Evolutionary conservation across 1,140 invertebrate species (phyloP).

Genomic region (Diploscapter pachys): DNA sequence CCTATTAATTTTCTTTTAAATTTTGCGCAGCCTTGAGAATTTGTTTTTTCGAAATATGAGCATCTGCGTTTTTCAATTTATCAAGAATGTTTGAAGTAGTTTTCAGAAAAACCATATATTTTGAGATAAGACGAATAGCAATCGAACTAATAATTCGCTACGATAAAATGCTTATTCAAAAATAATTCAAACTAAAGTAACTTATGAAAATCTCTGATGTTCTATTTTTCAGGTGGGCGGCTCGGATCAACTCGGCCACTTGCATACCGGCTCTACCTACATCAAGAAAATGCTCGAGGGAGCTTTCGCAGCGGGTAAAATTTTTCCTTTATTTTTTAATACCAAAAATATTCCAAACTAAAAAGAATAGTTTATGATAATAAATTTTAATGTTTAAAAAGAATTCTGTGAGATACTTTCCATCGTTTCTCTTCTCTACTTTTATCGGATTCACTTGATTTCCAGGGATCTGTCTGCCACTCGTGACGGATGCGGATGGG

Average conservation of each 20-base stretch:
- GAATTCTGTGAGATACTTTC: too few species aligned
- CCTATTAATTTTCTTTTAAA: constrained; percentile 21
- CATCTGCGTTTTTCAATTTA: too few species aligned
- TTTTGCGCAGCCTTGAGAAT: not conserved
- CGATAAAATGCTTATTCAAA: too few species aligned
- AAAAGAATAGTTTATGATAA: too few species aligned
- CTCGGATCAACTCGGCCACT: constrained; percentile 72
- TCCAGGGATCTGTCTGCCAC: constrained; percentile 67
- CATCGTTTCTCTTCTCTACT: too few species aligned
- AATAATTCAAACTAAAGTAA: too few species aligned
- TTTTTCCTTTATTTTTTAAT: not conserved
- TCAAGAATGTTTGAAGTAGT: too few species aligned
- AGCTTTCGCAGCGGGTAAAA: constrained; percentile 17
- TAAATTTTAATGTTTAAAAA: too few species aligned
- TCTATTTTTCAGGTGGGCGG: constrained; percentile 75
- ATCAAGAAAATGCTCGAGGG: constrained; percentile 68
- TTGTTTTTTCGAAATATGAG: not conserved
- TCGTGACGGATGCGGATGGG: constrained; percentile 82
- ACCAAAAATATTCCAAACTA: too few species aligned
- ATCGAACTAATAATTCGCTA: too few species aligned
- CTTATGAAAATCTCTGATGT: not conserved
- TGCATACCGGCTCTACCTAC: constrained; percentile 77
- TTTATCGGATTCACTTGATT: not conserved
- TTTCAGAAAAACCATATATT: too few species aligned
- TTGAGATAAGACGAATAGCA: too few species aligned